These are phyloP conservation scores for Astur gentilis DNA, from an alignment of 2,113 vertebrate genomes.

Conservation along the genomic window DNA sequence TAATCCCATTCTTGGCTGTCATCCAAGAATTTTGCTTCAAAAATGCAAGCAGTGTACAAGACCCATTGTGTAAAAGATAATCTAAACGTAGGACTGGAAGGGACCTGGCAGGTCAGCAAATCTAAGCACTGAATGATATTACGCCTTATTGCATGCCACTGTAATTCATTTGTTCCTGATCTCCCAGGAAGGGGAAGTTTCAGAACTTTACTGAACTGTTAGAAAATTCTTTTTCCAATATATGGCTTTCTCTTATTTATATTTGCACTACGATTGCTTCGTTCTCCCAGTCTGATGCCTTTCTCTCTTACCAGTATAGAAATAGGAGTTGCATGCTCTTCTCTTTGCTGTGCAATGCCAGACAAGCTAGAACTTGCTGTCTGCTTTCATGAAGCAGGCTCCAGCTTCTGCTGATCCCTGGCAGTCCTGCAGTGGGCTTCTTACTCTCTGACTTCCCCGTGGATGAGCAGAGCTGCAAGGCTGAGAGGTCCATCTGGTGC, in stretches of 20 bases:
- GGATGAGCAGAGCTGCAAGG: not conserved
- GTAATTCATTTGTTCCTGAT: not conserved
- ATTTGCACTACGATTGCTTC: not conserved
- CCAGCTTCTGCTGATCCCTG: not conserved
- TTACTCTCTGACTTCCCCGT: fast-evolving
- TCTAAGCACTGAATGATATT: not conserved
- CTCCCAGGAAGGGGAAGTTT: not conserved
- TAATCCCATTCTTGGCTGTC: constrained; percentile 36
- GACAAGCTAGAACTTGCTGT: not conserved
- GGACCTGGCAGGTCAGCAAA: constrained; percentile 17
- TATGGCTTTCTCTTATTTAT: not conserved
- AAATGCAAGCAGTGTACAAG: constrained; percentile 11
- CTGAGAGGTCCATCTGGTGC: not conserved
- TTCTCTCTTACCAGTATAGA: not conserved
- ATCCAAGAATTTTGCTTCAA: constrained; percentile 37
- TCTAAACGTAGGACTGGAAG: constrained; percentile 47
- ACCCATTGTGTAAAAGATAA: constrained; percentile 19
- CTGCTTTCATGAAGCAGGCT: not conserved
- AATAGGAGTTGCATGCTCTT: not conserved
- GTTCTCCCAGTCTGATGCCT: not conserved
- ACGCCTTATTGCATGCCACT: not conserved
- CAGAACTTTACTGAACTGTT: not conserved
- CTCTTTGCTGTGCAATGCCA: not conserved
- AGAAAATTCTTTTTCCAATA: not conserved
- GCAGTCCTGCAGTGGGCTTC: not conserved